Conservation (phyloP, 2,888 invertebrate species). For the Congeria kusceri region DNA sequence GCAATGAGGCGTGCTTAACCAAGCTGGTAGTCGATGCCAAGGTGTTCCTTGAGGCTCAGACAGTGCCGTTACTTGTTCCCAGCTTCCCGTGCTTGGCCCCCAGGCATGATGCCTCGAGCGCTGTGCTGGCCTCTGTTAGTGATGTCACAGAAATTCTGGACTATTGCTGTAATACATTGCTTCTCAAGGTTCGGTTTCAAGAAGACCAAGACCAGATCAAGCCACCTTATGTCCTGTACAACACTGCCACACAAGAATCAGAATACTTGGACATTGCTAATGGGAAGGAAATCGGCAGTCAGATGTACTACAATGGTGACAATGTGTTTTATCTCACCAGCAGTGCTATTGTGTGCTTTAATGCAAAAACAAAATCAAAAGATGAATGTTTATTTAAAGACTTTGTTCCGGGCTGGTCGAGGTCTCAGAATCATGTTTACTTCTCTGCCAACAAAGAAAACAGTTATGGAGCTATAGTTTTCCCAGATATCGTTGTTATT, state of each 20-base stretch:
- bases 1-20: constrained; percentile 56
- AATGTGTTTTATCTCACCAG: constrained; percentile 26
- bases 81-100: constrained; percentile 72
- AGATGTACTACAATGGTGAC: constrained; percentile 5
- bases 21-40: constrained; percentile 62
- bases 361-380: constrained; percentile 9
- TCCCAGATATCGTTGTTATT: constrained; percentile 15
- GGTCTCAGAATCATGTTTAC: constrained; percentile 1
- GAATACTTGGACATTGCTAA: constrained; percentile 13
- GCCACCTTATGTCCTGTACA: constrained; percentile 46
- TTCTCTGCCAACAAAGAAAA: constrained; percentile 14
- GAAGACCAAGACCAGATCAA: constrained; percentile 31
- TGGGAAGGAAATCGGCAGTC: constrained; percentile 2
- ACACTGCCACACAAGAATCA: constrained; percentile 43
- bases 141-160: constrained; percentile 49
- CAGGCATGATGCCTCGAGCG: constrained; percentile 58
- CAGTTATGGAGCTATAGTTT: constrained; percentile 11
- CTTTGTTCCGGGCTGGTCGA: constrained; percentile 30
- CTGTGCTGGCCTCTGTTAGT: constrained; percentile 47
- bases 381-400: constrained; percentile 27
- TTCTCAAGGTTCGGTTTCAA: constrained; percentile 44
- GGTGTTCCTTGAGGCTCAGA: constrained; percentile 52
- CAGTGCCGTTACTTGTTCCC: constrained; percentile 71
- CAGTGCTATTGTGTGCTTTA: constrained; percentile 22
- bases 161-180: constrained; percentile 36